These are phyloP conservation scores for Tympanuchus pallidicinctus DNA, from an alignment of 2,113 vertebrate species.

Conservation along the genomic window DNA sequence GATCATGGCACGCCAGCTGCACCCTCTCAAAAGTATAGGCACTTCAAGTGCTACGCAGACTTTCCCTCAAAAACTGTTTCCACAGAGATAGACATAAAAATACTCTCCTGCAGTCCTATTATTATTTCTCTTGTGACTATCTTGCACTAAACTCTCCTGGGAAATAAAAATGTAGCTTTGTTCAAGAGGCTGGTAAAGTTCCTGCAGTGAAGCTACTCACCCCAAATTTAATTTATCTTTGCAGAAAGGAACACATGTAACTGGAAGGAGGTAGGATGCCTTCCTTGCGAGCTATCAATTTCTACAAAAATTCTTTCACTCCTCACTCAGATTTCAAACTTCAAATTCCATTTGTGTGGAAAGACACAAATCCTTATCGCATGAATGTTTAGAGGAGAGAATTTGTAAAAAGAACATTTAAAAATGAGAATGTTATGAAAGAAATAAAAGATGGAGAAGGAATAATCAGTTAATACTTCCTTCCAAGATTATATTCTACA, in stretches of 20 bases:
- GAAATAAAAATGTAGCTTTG: not conserved
- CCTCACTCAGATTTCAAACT: not conserved
- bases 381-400: not conserved
- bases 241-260: not conserved
- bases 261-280: rapidly evolving
- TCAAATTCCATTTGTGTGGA: not conserved
- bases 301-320: not conserved
- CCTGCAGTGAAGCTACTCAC: not conserved
- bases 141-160: not conserved
- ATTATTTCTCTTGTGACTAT: not conserved
- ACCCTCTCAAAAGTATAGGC: rapidly evolving
- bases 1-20: not conserved
- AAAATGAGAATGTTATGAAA: not conserved
- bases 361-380: not conserved
- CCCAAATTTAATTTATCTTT: not conserved
- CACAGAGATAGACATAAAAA: not conserved
- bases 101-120: not conserved
- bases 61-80: not conserved
- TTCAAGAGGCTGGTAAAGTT: not conserved
- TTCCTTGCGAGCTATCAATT: not conserved
- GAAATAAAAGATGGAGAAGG: not conserved
- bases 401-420: not conserved
- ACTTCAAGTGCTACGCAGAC: not conserved
- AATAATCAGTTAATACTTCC: not conserved
- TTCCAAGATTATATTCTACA: not conserved